Conservation (phyloP, 30 jellyfish, hydroid and myxozoan species). For the Catostylus mosaicus region DNA sequence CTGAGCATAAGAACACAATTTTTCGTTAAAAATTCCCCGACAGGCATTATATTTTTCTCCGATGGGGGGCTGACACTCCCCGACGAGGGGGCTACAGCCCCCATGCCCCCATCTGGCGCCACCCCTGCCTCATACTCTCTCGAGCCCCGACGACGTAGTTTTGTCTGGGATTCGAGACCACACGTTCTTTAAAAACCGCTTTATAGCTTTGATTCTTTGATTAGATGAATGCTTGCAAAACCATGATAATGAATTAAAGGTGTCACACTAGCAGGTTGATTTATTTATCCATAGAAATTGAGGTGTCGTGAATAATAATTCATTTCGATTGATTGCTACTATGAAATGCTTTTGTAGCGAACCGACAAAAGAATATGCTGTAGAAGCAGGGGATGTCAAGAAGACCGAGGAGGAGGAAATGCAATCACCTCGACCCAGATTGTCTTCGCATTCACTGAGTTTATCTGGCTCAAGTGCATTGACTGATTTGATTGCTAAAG, state of each 20-base stretch:
- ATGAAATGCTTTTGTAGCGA: not conserved
- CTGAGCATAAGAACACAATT: too few relatives aligned
- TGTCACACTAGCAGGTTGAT: slow-evolving; percentile 1
- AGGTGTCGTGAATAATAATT: slow-evolving; percentile 4
- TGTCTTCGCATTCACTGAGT: slow-evolving; percentile 66
- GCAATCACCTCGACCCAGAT: slow-evolving; percentile 33
- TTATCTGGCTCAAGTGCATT: slow-evolving; percentile 45
- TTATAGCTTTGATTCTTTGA: too few relatives aligned
- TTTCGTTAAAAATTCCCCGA: too few relatives aligned
- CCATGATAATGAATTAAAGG: not conserved
- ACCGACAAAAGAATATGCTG: not conserved
- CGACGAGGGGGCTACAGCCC: too few relatives aligned
- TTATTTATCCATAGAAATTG: not conserved
- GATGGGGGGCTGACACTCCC: too few relatives aligned
- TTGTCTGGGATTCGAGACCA: too few relatives aligned
- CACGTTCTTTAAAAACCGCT: too few relatives aligned
- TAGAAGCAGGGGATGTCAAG: not conserved
- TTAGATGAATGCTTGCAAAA: not conserved
- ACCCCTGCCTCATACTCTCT: too few relatives aligned
- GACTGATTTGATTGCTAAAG: slow-evolving; percentile 61
- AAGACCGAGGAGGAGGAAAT: slow-evolving; percentile 8
- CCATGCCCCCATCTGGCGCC: too few relatives aligned
- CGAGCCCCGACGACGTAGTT: too few relatives aligned
- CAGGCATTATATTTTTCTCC: too few relatives aligned
- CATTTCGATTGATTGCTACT: not conserved